Conservation (phyloP, 2,888 invertebrate genomes). For the Pyrgus malvae region DNA sequence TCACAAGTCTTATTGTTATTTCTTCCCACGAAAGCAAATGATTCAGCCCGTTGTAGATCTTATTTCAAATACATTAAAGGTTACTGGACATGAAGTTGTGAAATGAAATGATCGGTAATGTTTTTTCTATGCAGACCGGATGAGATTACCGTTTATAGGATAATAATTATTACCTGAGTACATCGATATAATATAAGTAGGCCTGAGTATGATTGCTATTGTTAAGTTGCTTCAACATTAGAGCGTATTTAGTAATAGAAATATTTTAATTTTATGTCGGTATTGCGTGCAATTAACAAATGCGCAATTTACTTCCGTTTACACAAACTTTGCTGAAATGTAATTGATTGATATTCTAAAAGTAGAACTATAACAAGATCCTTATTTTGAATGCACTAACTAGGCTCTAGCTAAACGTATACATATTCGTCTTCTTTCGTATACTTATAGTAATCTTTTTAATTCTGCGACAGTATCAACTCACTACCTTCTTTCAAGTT, state of each 20-base stretch:
- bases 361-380: no score
- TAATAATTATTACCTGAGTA: conserved; percentile 2
- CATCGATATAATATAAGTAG: no score
- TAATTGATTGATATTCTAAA: no score
- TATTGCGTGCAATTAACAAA: background rate
- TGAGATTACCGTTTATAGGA: conserved; percentile 10
- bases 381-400: no score
- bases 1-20: conserved; percentile 37
- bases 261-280: background rate
- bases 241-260: background rate
- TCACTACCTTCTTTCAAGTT: no score
- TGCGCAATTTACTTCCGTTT: no score
- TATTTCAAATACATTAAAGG: background rate
- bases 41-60: background rate
- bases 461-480: no score
- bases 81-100: background rate
- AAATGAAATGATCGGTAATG: background rate
- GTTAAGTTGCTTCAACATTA: background rate
- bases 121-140: conserved; percentile 6
- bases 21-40: background rate
- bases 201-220: conserved; percentile 7
- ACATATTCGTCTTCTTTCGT: no score
- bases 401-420: no score
- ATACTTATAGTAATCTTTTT: no score
- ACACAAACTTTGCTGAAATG: no score